Conservation (phyloP, 2,888 invertebrate species). For the Aleiodes leptofemur region DNA sequence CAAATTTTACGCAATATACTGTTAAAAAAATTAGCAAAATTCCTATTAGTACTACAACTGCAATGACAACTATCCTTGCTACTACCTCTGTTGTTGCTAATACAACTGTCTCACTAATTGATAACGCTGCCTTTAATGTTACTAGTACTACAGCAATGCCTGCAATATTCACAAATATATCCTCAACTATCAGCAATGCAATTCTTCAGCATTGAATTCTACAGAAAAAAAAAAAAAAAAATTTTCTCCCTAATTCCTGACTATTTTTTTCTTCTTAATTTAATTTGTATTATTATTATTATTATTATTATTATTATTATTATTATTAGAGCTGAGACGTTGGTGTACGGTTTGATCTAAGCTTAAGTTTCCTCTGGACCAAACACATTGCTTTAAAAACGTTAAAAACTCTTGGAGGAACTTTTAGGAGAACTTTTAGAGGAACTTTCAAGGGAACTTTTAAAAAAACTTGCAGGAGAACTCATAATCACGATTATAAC, state of each 20-base stretch:
- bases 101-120: slow-evolving; percentile 60
- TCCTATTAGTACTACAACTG: slow-evolving; percentile 62
- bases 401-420: too few species aligned
- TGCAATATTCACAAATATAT: slow-evolving; percentile 63
- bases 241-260: background rate
- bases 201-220: slow-evolving; percentile 58
- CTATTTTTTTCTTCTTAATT: slow-evolving; percentile 12
- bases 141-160: slow-evolving; percentile 61
- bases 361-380: too few species aligned
- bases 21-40: slow-evolving; percentile 61
- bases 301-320: too few species aligned
- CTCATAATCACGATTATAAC: too few species aligned
- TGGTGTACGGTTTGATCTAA: too few species aligned
- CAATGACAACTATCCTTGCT: slow-evolving; percentile 60
- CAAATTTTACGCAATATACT: slow-evolving; percentile 58
- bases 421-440: too few species aligned
- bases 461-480: too few species aligned
- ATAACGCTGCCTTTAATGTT: slow-evolving; percentile 56
- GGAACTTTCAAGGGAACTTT: too few species aligned
- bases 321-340: too few species aligned
- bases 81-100: slow-evolving; percentile 63
- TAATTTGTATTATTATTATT: too few species aligned
- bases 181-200: slow-evolving; percentile 63
- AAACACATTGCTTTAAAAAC: too few species aligned
- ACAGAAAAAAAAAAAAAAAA: too few species aligned